Evolutionary conservation across 2,113 vertebrate genomes (phyloP), one percentile per base, ranked within the genome.

Genomic region (Eubucco bourcierii): DNA sequence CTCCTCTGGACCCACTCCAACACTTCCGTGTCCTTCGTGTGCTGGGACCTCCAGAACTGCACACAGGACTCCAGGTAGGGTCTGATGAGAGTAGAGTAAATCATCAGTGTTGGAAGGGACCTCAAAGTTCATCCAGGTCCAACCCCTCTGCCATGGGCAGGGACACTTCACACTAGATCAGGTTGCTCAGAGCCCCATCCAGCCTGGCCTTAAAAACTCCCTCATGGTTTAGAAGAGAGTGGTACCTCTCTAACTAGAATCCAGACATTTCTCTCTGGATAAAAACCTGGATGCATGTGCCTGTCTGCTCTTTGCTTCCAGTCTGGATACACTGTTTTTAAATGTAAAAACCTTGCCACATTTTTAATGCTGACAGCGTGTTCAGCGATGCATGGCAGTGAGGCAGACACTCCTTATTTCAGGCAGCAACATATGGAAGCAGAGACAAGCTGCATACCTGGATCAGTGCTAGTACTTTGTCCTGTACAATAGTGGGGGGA

Each of bases 391-490:
- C 39, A 4, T 21, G 37, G 73, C 82, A 41, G 53, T 3, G 7
- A 68, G 77, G 85, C 84, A 94, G 72, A 91, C 91, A 94, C 82
- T 12, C 85, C 73, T 93, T 41, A 75, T 77, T 92, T 90, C 90
- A 94, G 84, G 73, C 79, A 89, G 90, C 63, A 87, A 80, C 70
- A 80, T 63, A 74, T 55, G 74, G 91, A 79, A 81, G 56, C 80
- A 86, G 77, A 96, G 75, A 88, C n/a, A 81, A 90, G 61, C 25
- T 7, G 75, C 83, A 91, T 97, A 99, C 99, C 99, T 99, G 99
- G 88, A 99, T 99, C 94, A 99, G 97, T 13, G 99, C 98, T 8
- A 99, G 98, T 7, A 99, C 99, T 98, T 99, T 99, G 95, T 99
- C 99, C 97, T 99, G 99, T 31, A 99, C 99, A 23, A 99, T 99